A percentile compares a stretch with the other conserved stretches of the same genome.
Evolutionary conservation across 2,888 invertebrate species (phyloP).

Genomic region (Acleris emargana): DNA sequence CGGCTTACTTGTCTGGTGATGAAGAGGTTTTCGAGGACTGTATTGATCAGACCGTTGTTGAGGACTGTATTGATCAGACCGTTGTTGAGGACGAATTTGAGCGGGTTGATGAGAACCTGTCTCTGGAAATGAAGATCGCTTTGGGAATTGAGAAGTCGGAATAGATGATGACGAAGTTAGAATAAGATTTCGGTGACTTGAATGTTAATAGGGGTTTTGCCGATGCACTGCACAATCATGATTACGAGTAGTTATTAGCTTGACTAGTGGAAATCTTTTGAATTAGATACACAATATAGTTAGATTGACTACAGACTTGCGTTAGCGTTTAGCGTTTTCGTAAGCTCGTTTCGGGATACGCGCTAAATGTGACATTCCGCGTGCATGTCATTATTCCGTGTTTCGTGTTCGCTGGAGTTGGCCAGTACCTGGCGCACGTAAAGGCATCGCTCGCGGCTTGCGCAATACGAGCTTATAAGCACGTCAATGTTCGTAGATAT

Average conservation of each 20-base stretch:
- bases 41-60: conserved; percentile 49
- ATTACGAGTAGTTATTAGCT: not conserved
- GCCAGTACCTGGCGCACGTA: no score
- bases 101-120: conserved; percentile 62
- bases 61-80: conserved; percentile 55
- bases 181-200: not conserved
- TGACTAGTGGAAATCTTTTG: no score
- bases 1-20: conserved; percentile 30
- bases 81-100: conserved; percentile 45
- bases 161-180: conserved; percentile 13
- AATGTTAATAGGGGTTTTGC: not conserved
- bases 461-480: no score
- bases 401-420: no score
- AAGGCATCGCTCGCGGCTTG: no score
- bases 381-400: no score
- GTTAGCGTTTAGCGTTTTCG: no score
- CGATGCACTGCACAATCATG: not conserved
- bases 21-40: conserved; percentile 72
- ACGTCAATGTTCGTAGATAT: no score
- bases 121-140: conserved; percentile 75
- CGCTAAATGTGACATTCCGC: no score
- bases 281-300: no score
- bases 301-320: no score
- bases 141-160: conserved; percentile 55
- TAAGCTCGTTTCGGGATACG: no score